Evolutionary conservation across 2,888 invertebrate species (phyloP).

Genomic region (Limnephilus marmoratus): DNA sequence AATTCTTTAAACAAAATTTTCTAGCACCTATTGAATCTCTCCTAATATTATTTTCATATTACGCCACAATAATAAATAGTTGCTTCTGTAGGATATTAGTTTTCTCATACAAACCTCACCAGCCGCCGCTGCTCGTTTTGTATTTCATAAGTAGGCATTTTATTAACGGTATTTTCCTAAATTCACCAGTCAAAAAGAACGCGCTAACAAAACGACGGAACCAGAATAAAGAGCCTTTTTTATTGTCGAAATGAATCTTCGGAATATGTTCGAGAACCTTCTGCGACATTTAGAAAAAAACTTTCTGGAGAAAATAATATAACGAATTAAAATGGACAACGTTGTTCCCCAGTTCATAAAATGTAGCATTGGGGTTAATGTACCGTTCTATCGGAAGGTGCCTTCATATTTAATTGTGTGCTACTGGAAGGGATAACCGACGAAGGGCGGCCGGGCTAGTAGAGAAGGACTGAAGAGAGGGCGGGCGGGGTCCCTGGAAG

Average conservation of each 20-base stretch:
- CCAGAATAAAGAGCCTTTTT: background rate
- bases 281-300: background rate
- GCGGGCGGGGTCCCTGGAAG: background rate
- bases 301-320: background rate
- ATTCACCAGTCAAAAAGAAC: background rate
- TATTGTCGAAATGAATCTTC: background rate
- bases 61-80: background rate
- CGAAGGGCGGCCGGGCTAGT: background rate
- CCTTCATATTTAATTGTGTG: background rate
- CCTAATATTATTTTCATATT: background rate
- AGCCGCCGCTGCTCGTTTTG: background rate
- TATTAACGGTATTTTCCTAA: background rate
- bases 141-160: background rate
- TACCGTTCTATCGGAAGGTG: conserved; percentile 2
- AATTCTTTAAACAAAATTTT: background rate
- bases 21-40: no score
- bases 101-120: background rate
- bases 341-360: background rate
- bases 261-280: background rate
- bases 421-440: background rate
- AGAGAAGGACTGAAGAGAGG: background rate
- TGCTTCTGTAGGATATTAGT: background rate
- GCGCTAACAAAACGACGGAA: background rate
- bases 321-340: background rate
- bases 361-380: background rate